These are phyloP conservation scores for Ivindomyrus marchei DNA, from an alignment of 2,113 vertebrate species.

Conservation along the genomic window DNA sequence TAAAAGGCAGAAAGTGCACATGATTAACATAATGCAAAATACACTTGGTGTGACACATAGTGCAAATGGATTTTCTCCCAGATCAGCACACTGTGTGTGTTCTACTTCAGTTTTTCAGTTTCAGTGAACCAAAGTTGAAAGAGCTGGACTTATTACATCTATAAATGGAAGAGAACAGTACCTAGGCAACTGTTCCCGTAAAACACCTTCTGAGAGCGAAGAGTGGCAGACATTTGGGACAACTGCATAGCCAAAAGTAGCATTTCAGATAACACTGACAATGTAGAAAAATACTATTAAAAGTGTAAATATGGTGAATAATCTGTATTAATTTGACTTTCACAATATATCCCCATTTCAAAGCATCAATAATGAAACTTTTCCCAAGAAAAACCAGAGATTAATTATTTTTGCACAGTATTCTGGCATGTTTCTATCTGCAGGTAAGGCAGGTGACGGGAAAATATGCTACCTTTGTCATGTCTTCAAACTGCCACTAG, in stretches of 20 bases:
- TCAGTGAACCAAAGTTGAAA: neutral
- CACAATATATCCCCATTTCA: neutral
- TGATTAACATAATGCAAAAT: neutral
- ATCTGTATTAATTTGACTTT: neutral
- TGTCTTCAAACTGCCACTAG: neutral
- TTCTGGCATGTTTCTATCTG: neutral
- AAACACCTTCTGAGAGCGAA: neutral
- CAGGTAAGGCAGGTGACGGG: neutral
- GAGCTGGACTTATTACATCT: neutral
- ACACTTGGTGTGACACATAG: neutral
- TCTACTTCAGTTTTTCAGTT: constrained; percentile 1
- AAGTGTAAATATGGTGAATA: neutral
- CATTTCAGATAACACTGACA: neutral
- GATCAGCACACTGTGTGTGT: neutral
- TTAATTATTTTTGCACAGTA: neutral
- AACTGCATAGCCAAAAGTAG: neutral
- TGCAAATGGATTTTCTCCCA: neutral
- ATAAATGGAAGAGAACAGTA: neutral
- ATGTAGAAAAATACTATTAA: neutral
- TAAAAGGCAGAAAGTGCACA: neutral
- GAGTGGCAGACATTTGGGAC: neutral
- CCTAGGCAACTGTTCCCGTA: neutral
- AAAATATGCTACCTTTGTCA: neutral
- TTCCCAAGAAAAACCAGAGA: neutral
- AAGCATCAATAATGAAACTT: neutral